Evolutionary conservation across 2,113 vertebrate species (phyloP).

Genomic region (Heterochromis multidens): DNA sequence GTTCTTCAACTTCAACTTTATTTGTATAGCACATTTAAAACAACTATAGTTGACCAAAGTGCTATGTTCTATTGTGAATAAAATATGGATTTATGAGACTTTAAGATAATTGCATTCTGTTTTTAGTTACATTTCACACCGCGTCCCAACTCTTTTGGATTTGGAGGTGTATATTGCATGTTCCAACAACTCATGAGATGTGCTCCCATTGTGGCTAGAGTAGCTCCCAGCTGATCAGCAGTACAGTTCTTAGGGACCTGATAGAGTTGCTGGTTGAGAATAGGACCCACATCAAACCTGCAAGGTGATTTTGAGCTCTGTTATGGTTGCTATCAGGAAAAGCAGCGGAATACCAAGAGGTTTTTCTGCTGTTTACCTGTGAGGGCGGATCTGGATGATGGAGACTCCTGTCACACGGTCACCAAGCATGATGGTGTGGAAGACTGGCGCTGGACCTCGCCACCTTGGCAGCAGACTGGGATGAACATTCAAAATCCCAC

Average conservation of each 20-base stretch:
- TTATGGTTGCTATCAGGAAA: neutral
- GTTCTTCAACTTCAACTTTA: too few species aligned
- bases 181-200: slow-evolving; percentile 76
- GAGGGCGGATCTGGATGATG: slow-evolving; percentile 91
- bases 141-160: neutral
- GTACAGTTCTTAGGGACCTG: slow-evolving; percentile 81
- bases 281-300: slow-evolving; percentile 93
- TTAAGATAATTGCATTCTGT: neutral
- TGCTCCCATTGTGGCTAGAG: slow-evolving; percentile 82
- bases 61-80: neutral
- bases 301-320: neutral
- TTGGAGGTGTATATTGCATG: fast-evolving
- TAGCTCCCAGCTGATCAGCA: slow-evolving; percentile 80
- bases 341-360: neutral
- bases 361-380: slow-evolving; percentile 71
- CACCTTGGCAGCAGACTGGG: slow-evolving; percentile 93
- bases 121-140: neutral
- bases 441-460: slow-evolving; percentile 90
- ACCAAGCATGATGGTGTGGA: slow-evolving; percentile 88
- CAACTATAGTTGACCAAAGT: too few species aligned
- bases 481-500: slow-evolving; percentile 91
- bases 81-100: fast-evolving
- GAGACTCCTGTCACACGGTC: slow-evolving; percentile 89
- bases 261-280: slow-evolving; percentile 83
- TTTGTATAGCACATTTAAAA: too few species aligned